phyloP scores from a whole-genome alignment of 2,888 invertebrate species.

The Rugalucina vietnamica region DNA sequence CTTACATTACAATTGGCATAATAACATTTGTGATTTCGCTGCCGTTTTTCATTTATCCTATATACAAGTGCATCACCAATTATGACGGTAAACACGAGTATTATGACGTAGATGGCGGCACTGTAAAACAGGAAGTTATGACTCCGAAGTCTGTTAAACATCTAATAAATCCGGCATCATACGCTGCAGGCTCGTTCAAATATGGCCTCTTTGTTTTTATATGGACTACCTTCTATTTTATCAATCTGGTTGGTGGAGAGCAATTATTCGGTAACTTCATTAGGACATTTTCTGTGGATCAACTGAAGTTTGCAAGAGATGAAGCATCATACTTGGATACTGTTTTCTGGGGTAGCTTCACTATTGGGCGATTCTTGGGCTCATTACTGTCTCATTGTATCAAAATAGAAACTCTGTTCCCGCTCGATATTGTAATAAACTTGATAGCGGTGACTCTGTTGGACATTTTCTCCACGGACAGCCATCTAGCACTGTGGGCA shows the following conservation, averaged over 20 bases:
- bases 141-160: neutral
- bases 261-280: slow-evolving; percentile 62
- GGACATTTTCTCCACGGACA: slow-evolving; percentile 50
- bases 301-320: slow-evolving; percentile 53
- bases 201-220: slow-evolving; percentile 54
- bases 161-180: slow-evolving; percentile 54
- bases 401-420: slow-evolving; percentile 48
- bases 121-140: neutral
- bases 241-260: slow-evolving; percentile 56
- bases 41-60: slow-evolving; percentile 55
- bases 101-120: neutral
- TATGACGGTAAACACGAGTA: neutral
- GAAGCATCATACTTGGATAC: slow-evolving; percentile 63
- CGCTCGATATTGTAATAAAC: slow-evolving; percentile 49
- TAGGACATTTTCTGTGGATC: slow-evolving; percentile 59
- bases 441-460: slow-evolving; percentile 46
- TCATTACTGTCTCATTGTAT: slow-evolving; percentile 49
- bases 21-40: slow-evolving; percentile 41
- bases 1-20: slow-evolving; percentile 54
- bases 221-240: slow-evolving; percentile 35
- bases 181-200: slow-evolving; percentile 35
- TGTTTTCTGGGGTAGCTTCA: slow-evolving; percentile 61
- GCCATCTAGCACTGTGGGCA: slow-evolving; percentile 49
- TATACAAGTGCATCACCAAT: slow-evolving; percentile 11
- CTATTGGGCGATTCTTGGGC: slow-evolving; percentile 54